Base-by-base conservation (phyloP, 2,797 vertebrate species). In the Taenioides sp. region DNA sequence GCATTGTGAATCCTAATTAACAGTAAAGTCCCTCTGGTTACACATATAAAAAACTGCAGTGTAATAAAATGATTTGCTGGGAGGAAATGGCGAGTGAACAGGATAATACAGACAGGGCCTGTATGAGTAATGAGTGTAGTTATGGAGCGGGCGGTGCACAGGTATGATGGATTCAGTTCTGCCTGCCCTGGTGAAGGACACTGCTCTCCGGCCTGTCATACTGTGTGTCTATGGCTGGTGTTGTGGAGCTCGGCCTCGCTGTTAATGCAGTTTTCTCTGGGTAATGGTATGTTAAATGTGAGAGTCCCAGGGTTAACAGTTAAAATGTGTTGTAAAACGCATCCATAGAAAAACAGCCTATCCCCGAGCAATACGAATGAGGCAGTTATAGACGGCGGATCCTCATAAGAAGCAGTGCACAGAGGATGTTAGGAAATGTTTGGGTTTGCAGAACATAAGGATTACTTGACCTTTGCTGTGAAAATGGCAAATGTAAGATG, bases 121-220 rank as follows among this genome's bases (percentile, higher is more conserved):
- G 83, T 65, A 76, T 92, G 91, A 94, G 85, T 92, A 90, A 94
- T 92, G 91, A 87, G 80, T 84, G 49, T 89, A 92, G 93, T 94
- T 93, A 93, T 74, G 78, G 85, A 82, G 68, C 83, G 79, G 87
- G 83, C 78, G 37, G 88, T 72, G 71, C 59, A 73, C 77, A 86
- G 72, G 68, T 84, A 82, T 89, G 87, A 91, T 91, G 83, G 85
- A 94, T 93, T 85, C 75, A 78, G 52, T 43, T 79, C 72, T 75
- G 76, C 74, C 74, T 72, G 70, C 61, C 62, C 59, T 9, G 43
- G 73, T 86, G 80, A 92, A 91, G 89, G 88, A 91, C 86, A 57
- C 67, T 62, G 72, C 73, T 81, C 74, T 52, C 59, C 10, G 31
- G 57, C 37, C 47, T 71, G 43, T 57, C 37, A 54, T 65, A 72